phyloP scores from a whole-genome alignment of 2,113 vertebrate genomes.

The Eidolon helvum region DNA sequence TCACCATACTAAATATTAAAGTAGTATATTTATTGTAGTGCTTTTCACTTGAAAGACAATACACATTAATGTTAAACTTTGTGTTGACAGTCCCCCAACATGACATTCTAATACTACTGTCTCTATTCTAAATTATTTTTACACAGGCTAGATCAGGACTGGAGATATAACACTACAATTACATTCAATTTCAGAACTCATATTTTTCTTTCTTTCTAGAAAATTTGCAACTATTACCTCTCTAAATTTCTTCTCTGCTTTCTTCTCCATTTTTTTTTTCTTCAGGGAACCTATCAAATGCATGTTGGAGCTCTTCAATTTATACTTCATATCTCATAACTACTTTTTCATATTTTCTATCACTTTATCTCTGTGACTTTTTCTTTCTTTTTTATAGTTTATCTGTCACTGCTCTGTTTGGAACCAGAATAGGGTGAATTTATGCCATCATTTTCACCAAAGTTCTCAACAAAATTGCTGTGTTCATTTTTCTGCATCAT shows the following conservation, averaged over 20 bases:
- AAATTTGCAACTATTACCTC: not conserved
- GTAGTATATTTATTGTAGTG: slow-evolving; percentile 60
- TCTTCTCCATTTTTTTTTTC: not conserved
- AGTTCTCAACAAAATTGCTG: not conserved
- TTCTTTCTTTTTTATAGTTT: not conserved
- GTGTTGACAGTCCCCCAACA: slow-evolving; percentile 26
- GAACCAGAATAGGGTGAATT: not conserved
- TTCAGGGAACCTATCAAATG: not conserved
- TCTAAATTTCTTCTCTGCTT: not conserved
- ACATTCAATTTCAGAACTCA: not conserved
- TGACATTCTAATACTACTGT: not conserved
- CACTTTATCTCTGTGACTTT: not conserved
- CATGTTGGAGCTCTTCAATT: not conserved
- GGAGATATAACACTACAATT: not conserved
- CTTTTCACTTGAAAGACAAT: slow-evolving; percentile 65
- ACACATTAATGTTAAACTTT: slow-evolving; percentile 51
- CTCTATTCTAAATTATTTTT: slow-evolving; percentile 43
- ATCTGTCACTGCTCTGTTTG: not conserved
- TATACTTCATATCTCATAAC: not conserved
- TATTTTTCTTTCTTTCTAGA: slow-evolving; percentile 26
- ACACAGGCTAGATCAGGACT: not conserved
- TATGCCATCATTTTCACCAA: not conserved
- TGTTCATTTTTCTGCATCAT: not conserved
- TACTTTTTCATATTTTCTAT: not conserved
- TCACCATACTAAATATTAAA: slow-evolving; percentile 66